phyloP scores from a whole-genome alignment of 2,113 vertebrate species.

The Paralichthys olivaceus region DNA sequence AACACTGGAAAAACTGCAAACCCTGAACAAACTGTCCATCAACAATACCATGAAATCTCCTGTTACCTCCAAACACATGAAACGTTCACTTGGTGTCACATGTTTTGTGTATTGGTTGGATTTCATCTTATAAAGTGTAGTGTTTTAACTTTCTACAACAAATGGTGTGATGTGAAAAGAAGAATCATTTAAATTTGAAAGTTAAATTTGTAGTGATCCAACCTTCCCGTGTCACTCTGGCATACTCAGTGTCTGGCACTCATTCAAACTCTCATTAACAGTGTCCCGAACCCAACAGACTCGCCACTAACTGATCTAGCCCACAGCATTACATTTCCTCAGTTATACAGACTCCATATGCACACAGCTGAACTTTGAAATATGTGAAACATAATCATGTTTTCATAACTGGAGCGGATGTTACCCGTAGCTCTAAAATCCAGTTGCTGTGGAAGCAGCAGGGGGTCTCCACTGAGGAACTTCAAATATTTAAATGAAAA shows the following conservation, averaged over 20 bases:
- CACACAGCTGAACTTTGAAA: constrained; percentile 27
- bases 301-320: constrained; percentile 23
- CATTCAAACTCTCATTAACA: constrained; percentile 15
- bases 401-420: constrained; percentile 11
- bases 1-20: not conserved
- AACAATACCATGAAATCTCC: no score
- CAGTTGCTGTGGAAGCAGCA: constrained; percentile 14
- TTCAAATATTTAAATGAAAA: constrained; percentile 48
- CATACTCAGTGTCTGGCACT: not conserved
- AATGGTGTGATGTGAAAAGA: not conserved
- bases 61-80: no score
- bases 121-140: no score
- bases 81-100: no score
- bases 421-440: constrained; percentile 17
- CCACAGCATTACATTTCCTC: not conserved
- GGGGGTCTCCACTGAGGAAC: constrained; percentile 22
- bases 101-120: no score
- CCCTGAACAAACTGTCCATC: no score
- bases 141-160: no score
- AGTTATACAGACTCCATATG: not conserved
- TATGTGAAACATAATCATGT: constrained; percentile 27
- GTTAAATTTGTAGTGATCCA: not conserved
- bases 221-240: constrained; percentile 8
- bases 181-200: not conserved
- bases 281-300: constrained; percentile 15